Conservation (phyloP, 2,888 invertebrate species). For the Campoplex capitator region DNA sequence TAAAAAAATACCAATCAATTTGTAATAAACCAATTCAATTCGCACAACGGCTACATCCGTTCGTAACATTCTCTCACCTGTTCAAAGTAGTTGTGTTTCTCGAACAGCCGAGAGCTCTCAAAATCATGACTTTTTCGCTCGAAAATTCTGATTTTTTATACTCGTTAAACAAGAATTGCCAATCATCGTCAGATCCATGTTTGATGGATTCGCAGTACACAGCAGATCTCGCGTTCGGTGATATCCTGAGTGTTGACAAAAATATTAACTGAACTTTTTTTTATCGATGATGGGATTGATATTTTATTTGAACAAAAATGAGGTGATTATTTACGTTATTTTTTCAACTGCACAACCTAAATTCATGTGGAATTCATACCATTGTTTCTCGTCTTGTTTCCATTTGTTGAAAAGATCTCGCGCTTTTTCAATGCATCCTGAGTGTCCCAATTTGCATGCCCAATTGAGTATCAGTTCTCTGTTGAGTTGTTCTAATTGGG, state of each 20-base stretch:
- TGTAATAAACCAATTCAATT: neutral
- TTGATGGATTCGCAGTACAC: conserved; percentile 92
- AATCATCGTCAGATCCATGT: conserved; percentile 88
- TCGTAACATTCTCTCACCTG: conserved; percentile 48
- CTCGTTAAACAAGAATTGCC: conserved; percentile 88
- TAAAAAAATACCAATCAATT: neutral
- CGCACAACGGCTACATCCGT: no score
- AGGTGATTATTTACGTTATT: no score
- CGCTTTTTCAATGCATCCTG: conserved; percentile 87
- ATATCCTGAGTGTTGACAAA: conserved; percentile 83
- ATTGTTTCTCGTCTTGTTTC: conserved; percentile 17
- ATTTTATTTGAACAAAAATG: no score
- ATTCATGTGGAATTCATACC: conserved; percentile 54
- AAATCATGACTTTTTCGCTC: conserved; percentile 84
- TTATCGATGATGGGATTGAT: no score
- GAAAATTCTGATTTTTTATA: conserved; percentile 88
- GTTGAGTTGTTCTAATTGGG: conserved; percentile 87
- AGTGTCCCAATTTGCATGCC: conserved; percentile 88
- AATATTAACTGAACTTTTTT: neutral
- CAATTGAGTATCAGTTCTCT: conserved; percentile 88
- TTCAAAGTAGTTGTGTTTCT: conserved; percentile 81
- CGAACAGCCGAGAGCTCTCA: conserved; percentile 86
- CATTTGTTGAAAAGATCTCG: conserved; percentile 81
- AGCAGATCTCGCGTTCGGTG: conserved; percentile 88
- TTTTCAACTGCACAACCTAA: no score